Evolutionary conservation across 2,113 vertebrate genomes (phyloP), one percentile per base, ranked within the genome.

Genomic region (Hylia prasina): DNA sequence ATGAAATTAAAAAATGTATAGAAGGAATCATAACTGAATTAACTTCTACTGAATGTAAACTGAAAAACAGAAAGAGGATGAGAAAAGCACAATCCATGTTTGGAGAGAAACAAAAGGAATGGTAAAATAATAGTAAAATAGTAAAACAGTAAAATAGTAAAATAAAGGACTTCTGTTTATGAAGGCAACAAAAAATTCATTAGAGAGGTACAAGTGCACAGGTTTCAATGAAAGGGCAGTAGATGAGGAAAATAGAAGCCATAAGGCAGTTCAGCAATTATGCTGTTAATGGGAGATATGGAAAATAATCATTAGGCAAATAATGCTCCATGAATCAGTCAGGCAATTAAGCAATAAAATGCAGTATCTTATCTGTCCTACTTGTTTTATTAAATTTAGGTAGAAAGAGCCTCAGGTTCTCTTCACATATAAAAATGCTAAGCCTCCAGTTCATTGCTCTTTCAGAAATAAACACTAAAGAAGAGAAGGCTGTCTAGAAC

Each of bases 261-360:
- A 56, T 42, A 70, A 54, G 35, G 42, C 48, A 64, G 44, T 77
- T 77, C 51, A 64, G 64, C 22, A 70, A 50, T 90, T 70, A 63
- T 24, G 23, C 1, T 1, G 42, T 56, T 83, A 83, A 77, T 70
- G 56, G 39, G 42, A 83, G 35, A 44, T 37, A 90, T 12, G 48
- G 64, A 70, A 90, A 64, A 77, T 70, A 64, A 64, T 31, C 27
- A 70, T 90, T 77, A 83, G 27, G 75, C 65, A 94, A 96, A 95
- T 71, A 96, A 94, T 56, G 42, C 58, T 50, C 27, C 57, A 2
- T 79, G 70, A 82, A 79, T 85, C 75, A 90, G 39, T 24, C 47
- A 85, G 27, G 31, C 28, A 95, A 89, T 93, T 94, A 94, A 89
- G 54, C 72, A 94, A 82, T 76, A 93, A 82, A 73, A 85, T 79